Conservation (phyloP, 2,113 vertebrate species). For the Athene cunicularia region DNA sequence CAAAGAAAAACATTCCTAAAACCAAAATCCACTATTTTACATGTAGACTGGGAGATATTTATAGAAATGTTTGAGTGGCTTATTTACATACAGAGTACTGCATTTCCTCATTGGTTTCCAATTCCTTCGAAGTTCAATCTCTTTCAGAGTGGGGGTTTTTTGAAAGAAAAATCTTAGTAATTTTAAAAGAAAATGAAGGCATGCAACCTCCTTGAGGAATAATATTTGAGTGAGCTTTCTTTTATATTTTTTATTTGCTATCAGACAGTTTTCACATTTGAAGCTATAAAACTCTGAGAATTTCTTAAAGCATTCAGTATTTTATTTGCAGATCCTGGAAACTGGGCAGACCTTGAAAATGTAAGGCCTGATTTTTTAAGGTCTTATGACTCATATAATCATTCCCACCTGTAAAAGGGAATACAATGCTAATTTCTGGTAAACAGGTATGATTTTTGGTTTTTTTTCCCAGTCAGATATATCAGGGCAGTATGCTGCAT, state of each 20-base stretch:
- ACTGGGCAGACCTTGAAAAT: background rate
- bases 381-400: background rate
- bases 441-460: background rate
- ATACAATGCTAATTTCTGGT: background rate
- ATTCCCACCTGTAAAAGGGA: background rate
- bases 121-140: background rate
- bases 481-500: background rate
- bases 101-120: background rate
- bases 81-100: background rate
- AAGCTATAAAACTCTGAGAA: background rate
- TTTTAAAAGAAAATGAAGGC: background rate
- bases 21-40: background rate
- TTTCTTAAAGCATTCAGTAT: background rate
- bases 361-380: background rate
- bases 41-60: background rate
- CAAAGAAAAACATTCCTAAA: background rate
- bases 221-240: background rate
- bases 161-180: background rate
- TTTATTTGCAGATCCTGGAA: background rate
- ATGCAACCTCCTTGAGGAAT: background rate
- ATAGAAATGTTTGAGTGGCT: background rate
- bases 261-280: background rate
- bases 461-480: background rate
- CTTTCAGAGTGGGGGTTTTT: rapidly evolving
- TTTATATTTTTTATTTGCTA: background rate